Evolutionary conservation across 2,113 vertebrate species (phyloP), one percentile per base, ranked within the genome.

Genomic region (Anhinga rufa): DNA sequence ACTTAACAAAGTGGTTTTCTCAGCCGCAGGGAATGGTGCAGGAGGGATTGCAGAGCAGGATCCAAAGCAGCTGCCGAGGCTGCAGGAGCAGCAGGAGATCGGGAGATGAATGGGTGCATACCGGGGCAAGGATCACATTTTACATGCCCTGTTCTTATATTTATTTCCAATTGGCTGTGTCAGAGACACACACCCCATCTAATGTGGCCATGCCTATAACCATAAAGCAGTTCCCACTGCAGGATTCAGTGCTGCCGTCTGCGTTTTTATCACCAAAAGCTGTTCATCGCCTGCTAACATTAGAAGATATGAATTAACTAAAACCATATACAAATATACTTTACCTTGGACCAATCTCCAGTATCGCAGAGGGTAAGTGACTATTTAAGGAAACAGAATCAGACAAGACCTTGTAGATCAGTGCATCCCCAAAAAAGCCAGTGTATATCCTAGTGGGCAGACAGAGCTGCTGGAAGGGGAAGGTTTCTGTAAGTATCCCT

Each of bases 261-360:
- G 49, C 38, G 79, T 31, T 86, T 81, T 93, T 90, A 92, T 40
- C 64, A 77, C 49, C 54, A 80, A 42, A 80, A n/a, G 80, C 83
- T 84, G 90, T 76, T 95, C 86, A 78, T 38, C 25, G 10, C 74
- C 29, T 78, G 61, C 83, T 48, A 88, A 94, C 87, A 79, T 36
- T 75, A 92, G 40, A 66, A 76, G 82, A 93, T 89, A 80, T 24
- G 68, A 95, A 97, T 78, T 86, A 93, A 97, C 77, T 83, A 92
- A 96, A 97, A 84, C 71, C 87, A 78, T 42, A 55, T 44, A 93
- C 61, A 95, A 95, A 93, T 76, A 88, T 17, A 51, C 36, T 95
- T 93, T 91, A 88, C 51, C 14, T 36, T 68, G n/a, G 72, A 90
- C 76, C 87, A 93, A 90, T 80, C 52, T 57, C 40, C 60, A 93